Conservation (phyloP, 64 coral and sea anemone genomes). For the Pocillopora verrucosa region DNA sequence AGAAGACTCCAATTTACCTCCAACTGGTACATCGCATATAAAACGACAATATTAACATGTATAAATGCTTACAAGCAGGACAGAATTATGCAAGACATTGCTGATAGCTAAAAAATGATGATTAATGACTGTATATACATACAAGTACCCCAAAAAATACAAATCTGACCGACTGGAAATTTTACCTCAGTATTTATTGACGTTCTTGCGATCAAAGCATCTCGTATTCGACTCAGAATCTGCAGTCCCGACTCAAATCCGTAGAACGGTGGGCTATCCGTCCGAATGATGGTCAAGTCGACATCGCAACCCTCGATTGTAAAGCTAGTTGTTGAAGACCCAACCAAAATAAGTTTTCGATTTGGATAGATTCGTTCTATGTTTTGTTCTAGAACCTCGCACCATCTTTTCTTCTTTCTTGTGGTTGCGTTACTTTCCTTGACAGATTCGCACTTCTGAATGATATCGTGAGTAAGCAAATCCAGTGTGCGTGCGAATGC, state of each 20-base stretch:
- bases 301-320: constrained; percentile 41
- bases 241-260: not conserved
- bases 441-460: not conserved
- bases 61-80: too few species aligned
- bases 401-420: constrained; percentile 33
- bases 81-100: too few species aligned
- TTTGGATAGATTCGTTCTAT: constrained; percentile 3
- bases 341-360: constrained; percentile 30
- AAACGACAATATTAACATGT: too few species aligned
- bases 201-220: not conserved
- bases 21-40: too few species aligned
- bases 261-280: not conserved
- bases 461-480: not conserved
- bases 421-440: constrained; percentile 21
- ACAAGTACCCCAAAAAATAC: too few species aligned
- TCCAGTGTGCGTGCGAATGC: not conserved
- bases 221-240: constrained; percentile 13
- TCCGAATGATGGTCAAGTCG: constrained; percentile 44
- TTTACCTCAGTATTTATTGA: constrained; percentile 4
- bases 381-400: not conserved
- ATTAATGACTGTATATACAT: too few species aligned
- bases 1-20: too few species aligned
- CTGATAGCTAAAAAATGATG: too few species aligned
- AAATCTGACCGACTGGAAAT: too few species aligned
- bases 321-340: constrained; percentile 43